Percentiles rank a stretch among this genome's conserved stretches.
These are phyloP conservation scores for Hippocampus comes DNA, from an alignment of 2,113 vertebrate species.

Conservation along the genomic window DNA sequence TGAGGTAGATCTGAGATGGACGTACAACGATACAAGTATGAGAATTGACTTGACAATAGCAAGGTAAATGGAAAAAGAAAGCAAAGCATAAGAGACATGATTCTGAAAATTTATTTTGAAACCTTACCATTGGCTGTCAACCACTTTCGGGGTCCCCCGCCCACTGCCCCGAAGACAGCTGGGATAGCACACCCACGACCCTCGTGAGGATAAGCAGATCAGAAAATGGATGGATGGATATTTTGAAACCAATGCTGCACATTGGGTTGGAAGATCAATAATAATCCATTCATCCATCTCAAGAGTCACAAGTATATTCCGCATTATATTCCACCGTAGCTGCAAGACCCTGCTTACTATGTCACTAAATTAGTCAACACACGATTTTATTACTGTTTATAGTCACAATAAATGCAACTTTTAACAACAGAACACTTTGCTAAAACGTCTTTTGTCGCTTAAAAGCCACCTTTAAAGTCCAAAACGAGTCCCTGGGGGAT, in stretches of 20 bases:
- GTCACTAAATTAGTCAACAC: neutral
- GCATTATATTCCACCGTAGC: neutral
- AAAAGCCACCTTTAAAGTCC: too few species aligned
- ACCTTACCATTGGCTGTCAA: too few species aligned
- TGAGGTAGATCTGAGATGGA: conserved; percentile 9
- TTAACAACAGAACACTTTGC: neutral
- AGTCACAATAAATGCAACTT: neutral
- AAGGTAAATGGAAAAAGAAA: neutral
- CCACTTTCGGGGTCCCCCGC: neutral
- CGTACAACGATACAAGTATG: neutral
- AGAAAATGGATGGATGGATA: too few species aligned
- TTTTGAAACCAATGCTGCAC: too few species aligned
- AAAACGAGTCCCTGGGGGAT: too few species aligned
- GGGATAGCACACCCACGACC: too few species aligned
- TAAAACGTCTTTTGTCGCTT: too few species aligned
- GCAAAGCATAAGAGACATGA: neutral
- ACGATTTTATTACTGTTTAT: neutral
- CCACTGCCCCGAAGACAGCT: too few species aligned
- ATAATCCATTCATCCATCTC: too few species aligned
- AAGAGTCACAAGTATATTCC: too few species aligned
- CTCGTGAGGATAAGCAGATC: too few species aligned
- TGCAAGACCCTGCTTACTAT: neutral
- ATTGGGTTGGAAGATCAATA: too few species aligned
- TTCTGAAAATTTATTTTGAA: neutral
- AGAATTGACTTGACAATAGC: neutral